Evolutionary conservation across 64 coral and sea anemone species (phyloP).

Genomic region (Dendrophyllia cribrosa): DNA sequence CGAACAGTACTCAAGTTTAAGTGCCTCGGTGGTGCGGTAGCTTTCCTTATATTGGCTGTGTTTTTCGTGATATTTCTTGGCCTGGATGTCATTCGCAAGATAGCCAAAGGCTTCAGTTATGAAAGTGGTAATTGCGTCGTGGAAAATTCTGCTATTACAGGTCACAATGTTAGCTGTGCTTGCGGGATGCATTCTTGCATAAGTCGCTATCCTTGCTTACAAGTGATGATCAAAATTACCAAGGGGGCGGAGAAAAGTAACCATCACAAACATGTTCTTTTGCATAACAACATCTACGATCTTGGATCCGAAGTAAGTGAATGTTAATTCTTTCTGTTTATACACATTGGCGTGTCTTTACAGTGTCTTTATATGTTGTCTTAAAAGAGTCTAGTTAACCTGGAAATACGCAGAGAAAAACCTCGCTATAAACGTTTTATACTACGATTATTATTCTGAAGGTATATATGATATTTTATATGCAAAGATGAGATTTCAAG

Average conservation of each 20-base stretch:
- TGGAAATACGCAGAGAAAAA: too few relatives aligned
- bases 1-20: slow-evolving; percentile 10
- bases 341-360: background rate
- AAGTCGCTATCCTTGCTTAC: background rate
- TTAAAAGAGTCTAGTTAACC: too few relatives aligned
- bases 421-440: too few relatives aligned
- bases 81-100: background rate
- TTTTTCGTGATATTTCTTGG: slow-evolving; percentile 11
- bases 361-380: background rate
- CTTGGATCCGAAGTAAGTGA: slow-evolving; percentile 10
- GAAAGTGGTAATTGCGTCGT: background rate
- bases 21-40: background rate
- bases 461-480: too few relatives aligned
- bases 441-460: too few relatives aligned
- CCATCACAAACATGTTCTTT: background rate
- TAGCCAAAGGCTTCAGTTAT: slow-evolving; percentile 5
- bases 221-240: background rate
- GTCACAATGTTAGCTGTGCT: background rate
- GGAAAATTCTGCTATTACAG: slow-evolving; percentile 4
- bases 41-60: background rate
- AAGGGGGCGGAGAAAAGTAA: background rate
- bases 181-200: slow-evolving; percentile 13
- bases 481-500: too few relatives aligned
- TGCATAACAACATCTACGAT: slow-evolving; percentile 31
- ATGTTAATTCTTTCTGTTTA: background rate